Percentiles rank a stretch among this genome's conserved stretches.
Evolutionary conservation across 2,888 invertebrate species (phyloP).

Genomic region (Cataglyphis cursor): DNA sequence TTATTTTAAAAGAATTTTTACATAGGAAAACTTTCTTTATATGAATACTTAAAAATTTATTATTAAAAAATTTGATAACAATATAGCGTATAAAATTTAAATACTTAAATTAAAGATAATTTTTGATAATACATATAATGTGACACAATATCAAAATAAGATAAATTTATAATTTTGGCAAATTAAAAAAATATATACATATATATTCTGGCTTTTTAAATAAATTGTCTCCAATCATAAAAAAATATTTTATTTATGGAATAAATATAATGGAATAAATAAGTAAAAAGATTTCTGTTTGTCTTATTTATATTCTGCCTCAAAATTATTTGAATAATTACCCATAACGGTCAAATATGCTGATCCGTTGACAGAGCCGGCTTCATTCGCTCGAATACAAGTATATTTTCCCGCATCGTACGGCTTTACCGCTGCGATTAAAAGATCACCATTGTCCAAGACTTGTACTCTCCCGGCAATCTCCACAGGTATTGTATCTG

Average conservation of each 20-base stretch:
- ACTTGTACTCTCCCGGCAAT: conserved; percentile 93
- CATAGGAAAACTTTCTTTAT: neutral
- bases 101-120: neutral
- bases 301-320: neutral
- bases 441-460: conserved; percentile 94
- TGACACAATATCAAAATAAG: neutral
- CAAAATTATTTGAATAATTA: conserved; percentile 32
- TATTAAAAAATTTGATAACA: neutral
- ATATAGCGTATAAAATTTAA: neutral
- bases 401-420: conserved; percentile 96
- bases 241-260: neutral
- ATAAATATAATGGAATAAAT: neutral
- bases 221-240: neutral
- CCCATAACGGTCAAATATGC: conserved; percentile 95
- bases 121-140: neutral
- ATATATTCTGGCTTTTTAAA: neutral
- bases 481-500: conserved; percentile 89
- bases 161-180: neutral
- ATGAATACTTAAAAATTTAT: neutral
- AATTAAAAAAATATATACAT: neutral
- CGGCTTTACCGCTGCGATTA: conserved; percentile 94
- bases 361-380: conserved; percentile 94
- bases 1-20: neutral
- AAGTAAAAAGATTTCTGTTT: conserved; percentile 10
- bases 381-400: conserved; percentile 95